A percentile compares a stretch with the other conserved stretches of the same genome.
Conservation (phyloP, 2,113 vertebrate species). For the Heterotis niloticus region DNA sequence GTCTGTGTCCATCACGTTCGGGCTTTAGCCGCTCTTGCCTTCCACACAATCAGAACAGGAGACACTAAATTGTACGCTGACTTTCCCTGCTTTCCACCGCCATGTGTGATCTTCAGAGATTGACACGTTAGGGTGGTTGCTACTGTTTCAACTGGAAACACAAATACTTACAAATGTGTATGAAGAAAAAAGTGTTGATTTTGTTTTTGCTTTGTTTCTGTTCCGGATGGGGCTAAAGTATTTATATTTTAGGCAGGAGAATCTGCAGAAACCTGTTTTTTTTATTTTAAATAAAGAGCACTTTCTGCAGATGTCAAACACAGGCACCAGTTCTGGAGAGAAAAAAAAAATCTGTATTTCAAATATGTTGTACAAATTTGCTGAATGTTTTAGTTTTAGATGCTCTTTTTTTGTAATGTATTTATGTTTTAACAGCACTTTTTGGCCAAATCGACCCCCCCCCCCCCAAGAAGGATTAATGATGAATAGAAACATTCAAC, state of each 20-base stretch:
- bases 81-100: conserved; percentile 27
- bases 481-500: conserved; percentile 42
- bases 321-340: conserved; percentile 45
- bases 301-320: conserved; percentile 35
- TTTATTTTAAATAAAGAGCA: conserved; percentile 27
- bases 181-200: conserved; percentile 29
- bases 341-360: conserved; percentile 39
- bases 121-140: conserved; percentile 20
- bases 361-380: conserved; percentile 66
- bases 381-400: conserved; percentile 65
- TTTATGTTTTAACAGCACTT: conserved; percentile 74
- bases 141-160: conserved; percentile 30
- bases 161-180: conserved; percentile 24
- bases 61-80: conserved; percentile 18
- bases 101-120: neutral
- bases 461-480: conserved; percentile 57
- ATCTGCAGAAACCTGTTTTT: conserved; percentile 47
- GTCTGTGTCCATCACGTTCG: neutral
- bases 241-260: conserved; percentile 40
- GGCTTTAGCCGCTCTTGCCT: neutral
- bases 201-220: conserved; percentile 33
- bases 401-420: conserved; percentile 58
- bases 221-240: conserved; percentile 43
- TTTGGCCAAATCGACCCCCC: conserved; percentile 43
- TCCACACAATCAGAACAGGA: neutral